Percentiles rank a stretch among this genome's conserved stretches.
Evolutionary conservation across 2,888 invertebrate species (phyloP).

Genomic region (Congeria kusceri): DNA sequence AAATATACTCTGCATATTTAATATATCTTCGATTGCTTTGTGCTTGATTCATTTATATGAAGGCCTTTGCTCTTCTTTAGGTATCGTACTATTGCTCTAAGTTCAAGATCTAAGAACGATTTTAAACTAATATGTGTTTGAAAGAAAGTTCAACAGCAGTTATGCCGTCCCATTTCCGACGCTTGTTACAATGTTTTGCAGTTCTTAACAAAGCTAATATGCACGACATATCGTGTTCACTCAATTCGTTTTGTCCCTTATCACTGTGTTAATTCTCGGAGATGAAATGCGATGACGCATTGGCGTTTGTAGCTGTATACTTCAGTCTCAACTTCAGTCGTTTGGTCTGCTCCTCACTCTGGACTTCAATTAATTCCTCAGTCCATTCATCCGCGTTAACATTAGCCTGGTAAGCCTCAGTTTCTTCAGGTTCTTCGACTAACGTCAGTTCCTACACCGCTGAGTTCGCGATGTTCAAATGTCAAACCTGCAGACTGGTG

Average conservation of each 20-base stretch:
- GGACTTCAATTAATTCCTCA: not conserved
- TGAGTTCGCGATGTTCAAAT: slow-evolving; percentile 30
- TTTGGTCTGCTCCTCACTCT: not conserved
- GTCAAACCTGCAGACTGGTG: slow-evolving; percentile 51
- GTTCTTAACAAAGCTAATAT: slow-evolving; percentile 36
- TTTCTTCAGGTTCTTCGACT: slow-evolving; percentile 1
- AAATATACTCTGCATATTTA: too few relatives aligned
- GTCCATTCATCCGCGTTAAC: slow-evolving; percentile 9
- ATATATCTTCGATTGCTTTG: slow-evolving; percentile 37
- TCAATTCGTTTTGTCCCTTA: too few relatives aligned
- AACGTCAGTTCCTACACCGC: slow-evolving; percentile 1
- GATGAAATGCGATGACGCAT: too few relatives aligned
- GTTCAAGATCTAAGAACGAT: slow-evolving; percentile 32
- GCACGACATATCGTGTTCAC: slow-evolving; percentile 25
- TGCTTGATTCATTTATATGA: slow-evolving; percentile 33
- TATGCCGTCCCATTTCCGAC: slow-evolving; percentile 18
- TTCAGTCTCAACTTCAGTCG: not conserved
- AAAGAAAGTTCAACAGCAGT: slow-evolving; percentile 13
- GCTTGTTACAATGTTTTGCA: slow-evolving; percentile 33
- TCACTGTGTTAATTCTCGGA: too few relatives aligned
- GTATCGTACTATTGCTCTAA: slow-evolving; percentile 36
- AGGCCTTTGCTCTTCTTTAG: slow-evolving; percentile 40
- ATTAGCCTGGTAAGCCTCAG: slow-evolving; percentile 8
- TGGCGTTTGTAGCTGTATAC: not conserved
- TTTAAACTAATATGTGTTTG: slow-evolving; percentile 1